Percentiles rank a stretch among this genome's conserved stretches.
Evolutionary conservation across 2,888 invertebrate genomes (phyloP).

Genomic region (Petrophora chlorosata): DNA sequence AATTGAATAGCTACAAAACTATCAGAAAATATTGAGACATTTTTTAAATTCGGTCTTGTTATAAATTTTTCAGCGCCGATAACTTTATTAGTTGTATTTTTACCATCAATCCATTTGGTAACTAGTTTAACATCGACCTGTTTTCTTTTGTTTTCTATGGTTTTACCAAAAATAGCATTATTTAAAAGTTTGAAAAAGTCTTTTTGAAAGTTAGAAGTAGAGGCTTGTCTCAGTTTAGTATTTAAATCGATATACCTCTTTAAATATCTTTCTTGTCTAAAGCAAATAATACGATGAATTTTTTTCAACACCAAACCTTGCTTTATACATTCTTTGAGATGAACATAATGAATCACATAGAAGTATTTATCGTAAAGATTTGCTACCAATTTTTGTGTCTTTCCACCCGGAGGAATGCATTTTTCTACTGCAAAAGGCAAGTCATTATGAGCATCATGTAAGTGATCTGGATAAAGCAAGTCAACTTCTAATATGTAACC

Average conservation of each 20-base stretch:
- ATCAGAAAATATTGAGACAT: not conserved
- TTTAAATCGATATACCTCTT: not conserved
- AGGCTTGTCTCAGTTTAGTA: not conserved
- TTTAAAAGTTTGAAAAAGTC: slow-evolving; percentile 8
- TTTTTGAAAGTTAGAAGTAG: slow-evolving; percentile 10
- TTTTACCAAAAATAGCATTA: slow-evolving; percentile 12
- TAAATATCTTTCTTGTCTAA: not conserved
- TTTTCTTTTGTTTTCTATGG: slow-evolving; percentile 7
- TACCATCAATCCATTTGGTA: not conserved
- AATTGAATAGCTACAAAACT: not conserved
- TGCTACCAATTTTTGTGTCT: slow-evolving; percentile 32
- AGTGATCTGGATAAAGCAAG: slow-evolving; percentile 23
- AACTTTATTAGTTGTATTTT: not conserved
- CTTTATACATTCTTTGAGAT: not conserved
- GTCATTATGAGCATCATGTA: slow-evolving; percentile 15
- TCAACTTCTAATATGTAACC: slow-evolving; percentile 41
- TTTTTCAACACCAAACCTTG: not conserved
- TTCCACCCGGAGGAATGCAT: slow-evolving; percentile 24
- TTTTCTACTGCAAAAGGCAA: slow-evolving; percentile 29
- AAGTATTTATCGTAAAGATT: slow-evolving; percentile 39
- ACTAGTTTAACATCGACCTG: slow-evolving; percentile 11
- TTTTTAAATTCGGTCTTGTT: not conserved
- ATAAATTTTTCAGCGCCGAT: not conserved
- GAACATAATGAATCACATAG: slow-evolving; percentile 43
- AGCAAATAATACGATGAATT: not conserved